Base-by-base conservation (phyloP, 2,888 invertebrate species). In the Plagodis pulveraria region DNA sequence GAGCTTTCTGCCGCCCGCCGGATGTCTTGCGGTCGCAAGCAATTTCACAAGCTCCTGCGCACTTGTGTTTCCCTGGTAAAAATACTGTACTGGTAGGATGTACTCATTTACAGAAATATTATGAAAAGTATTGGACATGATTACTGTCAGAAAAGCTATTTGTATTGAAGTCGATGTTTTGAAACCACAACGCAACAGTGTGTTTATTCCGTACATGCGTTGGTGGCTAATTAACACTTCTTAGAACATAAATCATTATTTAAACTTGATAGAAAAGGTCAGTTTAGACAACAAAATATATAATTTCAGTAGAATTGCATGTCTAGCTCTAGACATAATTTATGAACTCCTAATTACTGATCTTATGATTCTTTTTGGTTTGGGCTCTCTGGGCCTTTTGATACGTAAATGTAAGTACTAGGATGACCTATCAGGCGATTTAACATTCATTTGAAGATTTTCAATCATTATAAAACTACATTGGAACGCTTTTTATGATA, bases 21-120 rank as follows among this genome's bases (percentile, higher is more conserved):
- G 91, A 91, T 89, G 89, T 90, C 89, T 91, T 92, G 91, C 83
- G 91, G 91, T 92, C 89, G 84, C 88, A 87, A 87, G 87, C 87
- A 89, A 90, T 91, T 91, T 91, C 90, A 89, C 88, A 88, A 89
- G 86, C 52, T 59, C 47, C 54, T 59, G 76, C 70, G 70, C 70
- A 65, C 70, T 78, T 73, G 74, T 84, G 80, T 74, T 77, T 76
- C 76, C 84, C 82, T 85, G 76, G 83, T 86, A 83, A 68, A 60
- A 74, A 70, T 69, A 69, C 72, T 62, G 69, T 59, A 66, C 68
- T 70, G 7, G 6, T 22, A 22, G 22, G 22, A 22, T 22, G 22
- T 22, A 22, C 22, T 22, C 4, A 22, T 22, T 22, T 22, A 22
- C 22, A 1, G 4, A 22, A 22, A 22, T 22, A 22, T 22, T 22